Percentiles rank a stretch among this genome's conserved stretches.
phyloP scores from a whole-genome alignment of 2,113 vertebrate genomes.

The Podarcis muralis region DNA sequence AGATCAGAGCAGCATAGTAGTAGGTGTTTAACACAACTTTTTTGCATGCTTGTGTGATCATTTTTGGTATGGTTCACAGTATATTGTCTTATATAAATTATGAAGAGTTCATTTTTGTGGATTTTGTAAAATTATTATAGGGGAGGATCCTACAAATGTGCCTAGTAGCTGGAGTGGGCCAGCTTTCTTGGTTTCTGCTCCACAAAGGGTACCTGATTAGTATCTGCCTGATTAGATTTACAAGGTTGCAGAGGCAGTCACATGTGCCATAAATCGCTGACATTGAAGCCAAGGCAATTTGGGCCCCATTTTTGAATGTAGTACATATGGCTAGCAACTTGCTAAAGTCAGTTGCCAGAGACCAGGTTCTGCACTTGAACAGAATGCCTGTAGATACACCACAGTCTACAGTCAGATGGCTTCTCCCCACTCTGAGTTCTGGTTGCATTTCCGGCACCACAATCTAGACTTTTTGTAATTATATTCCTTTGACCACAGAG shows the following conservation, averaged over 20 bases:
- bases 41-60: not conserved
- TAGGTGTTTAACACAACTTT: not conserved
- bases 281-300: not conserved
- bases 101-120: not conserved
- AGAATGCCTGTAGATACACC: not conserved
- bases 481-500: not conserved
- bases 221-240: too few relatives aligned
- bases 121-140: not conserved
- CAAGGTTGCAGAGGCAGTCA: not conserved
- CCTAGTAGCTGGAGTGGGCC: not conserved
- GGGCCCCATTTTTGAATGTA: too few relatives aligned
- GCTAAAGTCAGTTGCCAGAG: not conserved
- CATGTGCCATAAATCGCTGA: not conserved
- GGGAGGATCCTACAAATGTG: not conserved
- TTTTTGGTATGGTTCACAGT: not conserved
- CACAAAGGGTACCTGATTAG: not conserved
- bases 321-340: not conserved
- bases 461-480: not conserved
- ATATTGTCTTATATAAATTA: not conserved
- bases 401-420: not conserved
- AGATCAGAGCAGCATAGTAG: not conserved
- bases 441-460: not conserved
- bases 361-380: not conserved
- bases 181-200: not conserved
- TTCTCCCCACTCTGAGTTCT: not conserved